phyloP scores from a whole-genome alignment of 2,888 invertebrate genomes.

The Drosophila infuscata region DNA sequence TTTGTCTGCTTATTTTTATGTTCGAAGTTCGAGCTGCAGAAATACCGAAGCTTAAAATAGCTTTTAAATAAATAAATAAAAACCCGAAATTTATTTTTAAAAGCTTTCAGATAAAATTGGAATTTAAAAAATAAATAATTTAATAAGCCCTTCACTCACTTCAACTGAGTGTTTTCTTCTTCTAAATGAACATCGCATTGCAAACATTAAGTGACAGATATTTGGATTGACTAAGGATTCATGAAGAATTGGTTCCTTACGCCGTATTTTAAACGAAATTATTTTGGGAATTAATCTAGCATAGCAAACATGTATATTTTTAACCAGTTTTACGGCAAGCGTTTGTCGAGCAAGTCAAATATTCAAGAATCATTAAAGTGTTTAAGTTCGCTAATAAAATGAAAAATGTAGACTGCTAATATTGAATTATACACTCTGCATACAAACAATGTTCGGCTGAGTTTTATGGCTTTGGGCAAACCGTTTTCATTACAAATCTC shows the following conservation, averaged over 20 bases:
- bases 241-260: background rate
- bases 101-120: background rate
- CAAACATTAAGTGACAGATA: background rate
- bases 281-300: background rate
- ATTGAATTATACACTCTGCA: background rate
- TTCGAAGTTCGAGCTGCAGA: background rate
- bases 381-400: background rate
- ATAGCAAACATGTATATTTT: background rate
- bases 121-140: background rate
- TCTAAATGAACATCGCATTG: background rate
- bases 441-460: background rate
- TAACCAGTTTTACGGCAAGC: background rate
- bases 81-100: background rate
- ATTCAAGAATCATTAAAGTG: conserved; percentile 1
- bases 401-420: background rate
- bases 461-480: conserved; percentile 9
- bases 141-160: background rate
- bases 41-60: background rate
- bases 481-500: conserved; percentile 14
- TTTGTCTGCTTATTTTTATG: background rate
- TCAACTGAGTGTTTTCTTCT: background rate
- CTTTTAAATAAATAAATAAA: background rate
- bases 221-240: background rate
- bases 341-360: background rate
- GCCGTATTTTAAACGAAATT: background rate